Conservation (phyloP, 1,140 invertebrate genomes). For the Oryzaephilus surinamensis region DNA sequence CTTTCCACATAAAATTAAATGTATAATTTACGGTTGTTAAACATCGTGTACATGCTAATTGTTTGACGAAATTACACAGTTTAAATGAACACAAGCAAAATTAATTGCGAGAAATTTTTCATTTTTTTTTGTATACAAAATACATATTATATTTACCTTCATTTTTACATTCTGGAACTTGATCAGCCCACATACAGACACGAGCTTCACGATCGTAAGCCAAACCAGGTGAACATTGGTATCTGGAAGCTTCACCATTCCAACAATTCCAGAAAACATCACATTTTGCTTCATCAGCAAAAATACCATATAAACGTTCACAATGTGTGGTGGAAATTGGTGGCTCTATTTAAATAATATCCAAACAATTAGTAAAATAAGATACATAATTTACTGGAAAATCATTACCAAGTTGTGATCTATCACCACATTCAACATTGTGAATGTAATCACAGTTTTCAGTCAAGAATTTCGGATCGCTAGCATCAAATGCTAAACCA, state of each 20-base stretch:
- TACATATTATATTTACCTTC: conserved; percentile 50
- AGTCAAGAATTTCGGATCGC: conserved; percentile 77
- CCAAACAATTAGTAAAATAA: neutral
- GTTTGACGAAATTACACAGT: neutral
- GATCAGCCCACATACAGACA: conserved; percentile 91
- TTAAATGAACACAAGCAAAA: too few relatives aligned
- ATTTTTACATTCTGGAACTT: conserved; percentile 80
- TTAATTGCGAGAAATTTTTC: too few relatives aligned
- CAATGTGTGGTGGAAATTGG: conserved; percentile 79
- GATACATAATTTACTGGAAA: neutral
- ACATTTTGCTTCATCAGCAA: conserved; percentile 78
- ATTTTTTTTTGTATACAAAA: neutral
- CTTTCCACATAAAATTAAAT: too few relatives aligned
- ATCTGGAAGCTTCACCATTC: conserved; percentile 86
- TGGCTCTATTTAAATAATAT: conserved; percentile 59
- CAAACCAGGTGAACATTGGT: conserved; percentile 87
- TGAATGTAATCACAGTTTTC: conserved; percentile 94
- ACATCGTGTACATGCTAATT: too few relatives aligned
- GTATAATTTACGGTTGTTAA: too few relatives aligned
- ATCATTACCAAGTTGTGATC: conserved; percentile 66
- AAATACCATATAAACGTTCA: conserved; percentile 81
- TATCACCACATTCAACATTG: conserved; percentile 88
- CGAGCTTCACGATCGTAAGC: conserved; percentile 86
- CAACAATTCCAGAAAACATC: conserved; percentile 94
- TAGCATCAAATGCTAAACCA: conserved; percentile 82